phyloP scores from a whole-genome alignment of 2,797 vertebrate genomes.

The Manis javanica region DNA sequence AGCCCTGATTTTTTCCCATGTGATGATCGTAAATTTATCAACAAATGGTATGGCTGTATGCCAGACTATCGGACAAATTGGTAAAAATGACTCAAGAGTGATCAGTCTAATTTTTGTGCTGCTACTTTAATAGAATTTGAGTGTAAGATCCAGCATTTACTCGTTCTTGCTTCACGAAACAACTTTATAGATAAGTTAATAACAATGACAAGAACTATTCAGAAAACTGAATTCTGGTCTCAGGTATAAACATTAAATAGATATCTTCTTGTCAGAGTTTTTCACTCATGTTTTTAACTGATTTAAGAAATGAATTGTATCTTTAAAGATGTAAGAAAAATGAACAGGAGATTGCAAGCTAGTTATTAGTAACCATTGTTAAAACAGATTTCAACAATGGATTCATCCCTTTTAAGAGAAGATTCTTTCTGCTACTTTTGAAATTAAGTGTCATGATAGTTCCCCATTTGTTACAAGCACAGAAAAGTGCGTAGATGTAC shows the following conservation, averaged over 20 bases:
- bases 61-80: neutral
- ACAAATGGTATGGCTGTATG: neutral
- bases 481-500: neutral
- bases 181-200: neutral
- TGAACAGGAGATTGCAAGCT: neutral
- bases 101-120: neutral
- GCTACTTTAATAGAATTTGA: neutral
- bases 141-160: neutral
- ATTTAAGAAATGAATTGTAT: neutral
- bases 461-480: neutral
- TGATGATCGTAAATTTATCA: neutral
- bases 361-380: slow-evolving; percentile 25
- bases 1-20: neutral
- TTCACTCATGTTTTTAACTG: neutral
- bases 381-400: slow-evolving; percentile 33
- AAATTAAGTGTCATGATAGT: slow-evolving; percentile 23
- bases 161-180: neutral
- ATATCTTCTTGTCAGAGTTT: neutral
- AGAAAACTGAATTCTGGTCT: neutral
- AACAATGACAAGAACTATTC: neutral
- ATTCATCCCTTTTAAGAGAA: neutral
- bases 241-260: neutral
- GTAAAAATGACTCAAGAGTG: neutral
- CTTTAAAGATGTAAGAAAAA: neutral
- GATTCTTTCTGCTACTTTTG: slow-evolving; percentile 28